A percentile compares a stretch with the other conserved stretches of the same genome.
These are phyloP conservation scores for Euzetes globulus DNA, from an alignment of 2,888 invertebrate species.

Conservation along the genomic window DNA sequence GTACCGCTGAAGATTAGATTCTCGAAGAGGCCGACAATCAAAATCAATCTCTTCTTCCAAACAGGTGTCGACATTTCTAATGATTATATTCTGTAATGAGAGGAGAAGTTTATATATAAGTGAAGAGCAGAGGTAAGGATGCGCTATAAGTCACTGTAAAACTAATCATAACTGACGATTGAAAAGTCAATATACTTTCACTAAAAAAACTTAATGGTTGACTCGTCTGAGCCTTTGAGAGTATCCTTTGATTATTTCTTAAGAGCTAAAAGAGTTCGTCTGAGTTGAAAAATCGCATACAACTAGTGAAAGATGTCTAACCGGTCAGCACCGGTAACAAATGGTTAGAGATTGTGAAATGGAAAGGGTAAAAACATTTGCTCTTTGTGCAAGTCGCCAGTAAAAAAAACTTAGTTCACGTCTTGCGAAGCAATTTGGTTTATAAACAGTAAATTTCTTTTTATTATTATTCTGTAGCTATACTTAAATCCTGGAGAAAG, in stretches of 20 bases:
- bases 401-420: too few relatives aligned
- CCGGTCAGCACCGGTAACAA: conserved; percentile 12
- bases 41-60: conserved; percentile 38
- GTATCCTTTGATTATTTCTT: not conserved
- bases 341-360: not conserved
- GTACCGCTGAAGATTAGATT: conserved; percentile 42
- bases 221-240: not conserved
- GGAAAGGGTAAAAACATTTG: not conserved
- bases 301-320: conserved; percentile 12
- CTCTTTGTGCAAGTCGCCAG: not conserved
- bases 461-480: too few relatives aligned
- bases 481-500: too few relatives aligned
- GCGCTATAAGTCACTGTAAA: not conserved
- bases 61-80: conserved; percentile 25
- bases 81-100: not conserved
- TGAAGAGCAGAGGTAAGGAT: not conserved
- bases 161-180: not conserved
- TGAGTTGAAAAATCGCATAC: not conserved
- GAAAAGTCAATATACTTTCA: not conserved
- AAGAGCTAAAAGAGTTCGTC: too few relatives aligned
- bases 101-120: not conserved
- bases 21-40: conserved; percentile 41
- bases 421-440: too few relatives aligned
- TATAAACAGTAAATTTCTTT: too few relatives aligned
- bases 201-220: not conserved